Evolutionary conservation across 2,797 vertebrate species (phyloP).

Genomic region (Sebastes diaconus): DNA sequence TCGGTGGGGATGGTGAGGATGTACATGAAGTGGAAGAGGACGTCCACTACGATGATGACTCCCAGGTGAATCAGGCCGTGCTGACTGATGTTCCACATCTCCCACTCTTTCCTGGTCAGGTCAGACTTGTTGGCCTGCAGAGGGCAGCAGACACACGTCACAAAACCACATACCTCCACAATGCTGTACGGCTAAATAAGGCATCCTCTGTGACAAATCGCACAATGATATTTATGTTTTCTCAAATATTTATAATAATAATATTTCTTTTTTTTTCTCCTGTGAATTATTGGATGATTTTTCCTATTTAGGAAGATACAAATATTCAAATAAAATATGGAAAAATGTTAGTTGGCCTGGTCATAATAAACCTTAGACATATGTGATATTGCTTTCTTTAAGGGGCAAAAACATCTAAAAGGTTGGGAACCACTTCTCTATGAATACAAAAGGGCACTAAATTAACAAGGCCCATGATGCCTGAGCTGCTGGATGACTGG

Average conservation of each 20-base stretch:
- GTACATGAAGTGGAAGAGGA: conserved; percentile 96
- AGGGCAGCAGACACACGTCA: conserved; percentile 46
- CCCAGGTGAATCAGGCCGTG: conserved; percentile 83
- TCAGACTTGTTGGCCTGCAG: conserved; percentile 85
- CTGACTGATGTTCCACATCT: conserved; percentile 89
- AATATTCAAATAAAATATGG: neutral
- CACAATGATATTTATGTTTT: neutral
- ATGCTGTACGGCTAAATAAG: neutral
- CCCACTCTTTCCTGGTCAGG: conserved; percentile 85
- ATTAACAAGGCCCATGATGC: no score
- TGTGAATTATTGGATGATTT: neutral
- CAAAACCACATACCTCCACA: neutral
- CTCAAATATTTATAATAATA: neutral
- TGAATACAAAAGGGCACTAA: no score
- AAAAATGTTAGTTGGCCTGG: neutral
- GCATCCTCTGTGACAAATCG: neutral
- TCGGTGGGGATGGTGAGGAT: conserved; percentile 93
- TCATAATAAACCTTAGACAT: neutral
- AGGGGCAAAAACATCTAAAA: no score
- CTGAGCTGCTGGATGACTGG: neutral
- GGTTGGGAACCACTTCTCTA: no score
- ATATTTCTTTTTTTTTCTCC: neutral
- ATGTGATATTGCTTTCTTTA: neutral
- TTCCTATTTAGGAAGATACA: neutral
- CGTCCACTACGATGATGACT: conserved; percentile 83